Evolutionary conservation across 2,888 invertebrate species (phyloP).

Genomic region (Epiperipatus broadwayi): DNA sequence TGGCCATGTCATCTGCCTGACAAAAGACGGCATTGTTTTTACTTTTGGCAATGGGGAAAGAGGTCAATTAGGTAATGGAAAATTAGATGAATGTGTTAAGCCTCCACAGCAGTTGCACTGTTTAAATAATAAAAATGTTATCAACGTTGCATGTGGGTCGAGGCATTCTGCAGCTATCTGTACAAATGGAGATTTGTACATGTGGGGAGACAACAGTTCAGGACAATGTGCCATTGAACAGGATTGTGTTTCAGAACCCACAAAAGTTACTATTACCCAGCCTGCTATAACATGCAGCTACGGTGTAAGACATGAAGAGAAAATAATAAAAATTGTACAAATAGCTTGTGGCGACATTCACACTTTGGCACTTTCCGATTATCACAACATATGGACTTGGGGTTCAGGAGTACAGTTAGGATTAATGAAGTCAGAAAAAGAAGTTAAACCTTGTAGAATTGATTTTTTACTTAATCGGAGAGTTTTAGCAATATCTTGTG

Average conservation of each 20-base stretch:
- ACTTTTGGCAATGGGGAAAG: constrained; percentile 23
- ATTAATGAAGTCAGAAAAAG: constrained; percentile 17
- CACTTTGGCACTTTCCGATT: constrained; percentile 23
- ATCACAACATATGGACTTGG: constrained; percentile 27
- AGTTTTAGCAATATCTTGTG: constrained; percentile 23
- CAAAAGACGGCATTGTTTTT: constrained; percentile 22
- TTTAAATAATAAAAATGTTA: constrained; percentile 34
- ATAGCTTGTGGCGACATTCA: constrained; percentile 24
- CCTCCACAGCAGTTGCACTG: constrained; percentile 43
- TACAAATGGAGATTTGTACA: constrained; percentile 23
- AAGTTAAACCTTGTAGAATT: constrained; percentile 20
- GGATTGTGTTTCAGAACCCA: constrained; percentile 8
- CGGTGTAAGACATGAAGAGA: constrained; percentile 9
- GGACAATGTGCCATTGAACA: constrained; percentile 46
- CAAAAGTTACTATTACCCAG: constrained; percentile 9
- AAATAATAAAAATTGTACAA: constrained; percentile 17
- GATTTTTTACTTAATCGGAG: constrained; percentile 20
- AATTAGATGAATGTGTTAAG: constrained; percentile 9
- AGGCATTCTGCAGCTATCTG: constrained; percentile 35
- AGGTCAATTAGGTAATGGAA: constrained; percentile 24
- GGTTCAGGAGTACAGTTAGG: constrained; percentile 25
- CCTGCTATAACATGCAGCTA: constrained; percentile 4
- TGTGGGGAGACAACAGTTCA: constrained; percentile 25
- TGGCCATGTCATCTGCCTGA: constrained; percentile 24
- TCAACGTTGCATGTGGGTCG: constrained; percentile 49